Evolutionary conservation across 2,113 vertebrate species (phyloP).

Genomic region (Tyrannus savana): DNA sequence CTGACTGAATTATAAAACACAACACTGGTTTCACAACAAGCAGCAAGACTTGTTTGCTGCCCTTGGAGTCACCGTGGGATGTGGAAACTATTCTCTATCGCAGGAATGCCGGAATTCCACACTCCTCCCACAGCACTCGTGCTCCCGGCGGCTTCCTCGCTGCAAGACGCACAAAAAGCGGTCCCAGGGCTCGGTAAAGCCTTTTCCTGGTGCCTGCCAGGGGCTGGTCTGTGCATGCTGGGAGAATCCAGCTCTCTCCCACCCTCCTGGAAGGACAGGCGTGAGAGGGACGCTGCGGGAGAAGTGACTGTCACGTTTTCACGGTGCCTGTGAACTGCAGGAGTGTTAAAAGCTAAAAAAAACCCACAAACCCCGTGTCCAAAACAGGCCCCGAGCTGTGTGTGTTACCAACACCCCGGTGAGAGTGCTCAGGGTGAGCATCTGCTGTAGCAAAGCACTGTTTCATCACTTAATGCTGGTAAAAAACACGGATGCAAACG

Average conservation of each 20-base stretch:
- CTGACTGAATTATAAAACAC: background rate
- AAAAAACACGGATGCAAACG: accelerated
- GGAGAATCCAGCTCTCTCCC: background rate
- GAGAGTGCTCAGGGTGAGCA: accelerated
- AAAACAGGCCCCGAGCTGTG: background rate
- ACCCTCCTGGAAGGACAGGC: background rate
- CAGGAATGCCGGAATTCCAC: conserved; percentile 16
- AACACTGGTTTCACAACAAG: background rate
- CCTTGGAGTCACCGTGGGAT: conserved; percentile 46
- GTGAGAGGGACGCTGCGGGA: accelerated
- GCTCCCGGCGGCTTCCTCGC: background rate
- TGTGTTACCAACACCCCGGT: accelerated
- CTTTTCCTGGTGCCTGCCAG: background rate
- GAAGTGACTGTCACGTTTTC: accelerated
- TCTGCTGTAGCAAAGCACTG: background rate
- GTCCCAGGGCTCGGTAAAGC: background rate
- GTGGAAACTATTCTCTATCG: conserved; percentile 17
- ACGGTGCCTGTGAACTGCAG: background rate
- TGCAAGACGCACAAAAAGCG: background rate
- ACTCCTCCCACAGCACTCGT: conserved; percentile 46
- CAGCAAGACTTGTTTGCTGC: background rate
- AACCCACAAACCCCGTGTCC: background rate
- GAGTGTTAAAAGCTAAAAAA: background rate
- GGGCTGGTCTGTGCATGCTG: background rate
- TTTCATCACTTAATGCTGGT: background rate